phyloP scores from a whole-genome alignment of 2,888 invertebrate genomes.

The Drosophila gaucha region DNA sequence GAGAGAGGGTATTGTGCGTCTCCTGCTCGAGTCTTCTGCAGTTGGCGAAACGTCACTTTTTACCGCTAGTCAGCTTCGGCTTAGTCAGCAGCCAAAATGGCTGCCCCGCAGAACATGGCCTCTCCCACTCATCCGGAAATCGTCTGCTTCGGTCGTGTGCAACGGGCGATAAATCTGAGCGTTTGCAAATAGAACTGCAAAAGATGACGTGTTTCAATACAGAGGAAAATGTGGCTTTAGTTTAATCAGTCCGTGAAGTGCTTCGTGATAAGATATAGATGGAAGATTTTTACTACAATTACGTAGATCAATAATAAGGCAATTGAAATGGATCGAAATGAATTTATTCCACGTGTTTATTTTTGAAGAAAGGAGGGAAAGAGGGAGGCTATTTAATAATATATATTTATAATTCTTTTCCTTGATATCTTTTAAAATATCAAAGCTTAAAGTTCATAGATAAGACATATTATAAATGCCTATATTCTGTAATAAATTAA shows the following conservation, averaged over 20 bases:
- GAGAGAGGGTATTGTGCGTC: conserved; percentile 5
- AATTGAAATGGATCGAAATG: neutral
- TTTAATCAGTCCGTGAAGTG: conserved; percentile 6
- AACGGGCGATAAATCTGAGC: conserved; percentile 29
- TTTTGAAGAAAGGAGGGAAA: neutral
- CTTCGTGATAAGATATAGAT: conserved; percentile 32
- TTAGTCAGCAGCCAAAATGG: conserved; percentile 64
- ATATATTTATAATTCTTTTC: no score
- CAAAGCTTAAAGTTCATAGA: neutral
- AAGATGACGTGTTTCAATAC: conserved; percentile 25
- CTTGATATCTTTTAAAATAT: no score
- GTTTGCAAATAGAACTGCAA: neutral
- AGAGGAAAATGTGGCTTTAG: neutral
- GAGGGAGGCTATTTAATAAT: no score
- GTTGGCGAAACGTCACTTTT: conserved; percentile 1
- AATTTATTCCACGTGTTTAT: no score
- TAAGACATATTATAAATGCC: neutral
- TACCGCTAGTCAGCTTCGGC: conserved; percentile 8
- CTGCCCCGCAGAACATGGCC: conserved; percentile 29
- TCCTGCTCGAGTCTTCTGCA: conserved; percentile 25
- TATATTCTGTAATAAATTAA: neutral
- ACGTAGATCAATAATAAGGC: conserved; percentile 11
- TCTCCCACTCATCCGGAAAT: conserved; percentile 40
- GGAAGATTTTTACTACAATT: conserved; percentile 1
- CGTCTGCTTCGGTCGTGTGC: conserved; percentile 52